These are phyloP conservation scores for Coracias cyanogaster DNA, from an alignment of 2,797 vertebrate genomes.

Conservation along the genomic window DNA sequence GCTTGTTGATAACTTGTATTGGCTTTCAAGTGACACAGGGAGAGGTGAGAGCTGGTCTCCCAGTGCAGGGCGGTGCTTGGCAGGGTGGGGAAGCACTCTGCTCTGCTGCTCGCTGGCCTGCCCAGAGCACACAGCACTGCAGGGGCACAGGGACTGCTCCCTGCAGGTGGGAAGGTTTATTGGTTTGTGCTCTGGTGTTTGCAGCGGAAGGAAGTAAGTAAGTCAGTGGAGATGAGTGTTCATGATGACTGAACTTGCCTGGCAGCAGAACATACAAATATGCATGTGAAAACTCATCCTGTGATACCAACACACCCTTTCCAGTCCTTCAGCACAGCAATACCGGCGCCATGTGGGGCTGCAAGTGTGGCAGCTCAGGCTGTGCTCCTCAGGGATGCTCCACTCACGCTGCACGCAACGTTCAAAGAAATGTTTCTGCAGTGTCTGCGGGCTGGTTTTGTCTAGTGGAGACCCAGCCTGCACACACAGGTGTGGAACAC, in stretches of 20 bases:
- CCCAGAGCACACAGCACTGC: not conserved
- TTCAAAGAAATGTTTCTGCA: not conserved
- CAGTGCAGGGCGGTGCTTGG: fast-evolving
- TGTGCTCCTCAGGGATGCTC: not conserved
- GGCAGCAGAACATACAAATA: not conserved
- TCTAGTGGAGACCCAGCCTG: not conserved
- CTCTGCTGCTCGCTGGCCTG: not conserved
- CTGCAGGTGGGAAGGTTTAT: not conserved
- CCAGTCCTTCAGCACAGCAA: not conserved
- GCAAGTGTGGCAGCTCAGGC: not conserved
- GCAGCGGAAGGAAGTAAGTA: not conserved
- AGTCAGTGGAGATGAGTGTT: not conserved
- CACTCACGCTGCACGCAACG: not conserved
- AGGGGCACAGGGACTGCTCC: not conserved
- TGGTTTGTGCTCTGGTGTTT: not conserved
- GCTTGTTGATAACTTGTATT: not conserved
- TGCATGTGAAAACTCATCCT: not conserved
- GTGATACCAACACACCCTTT: not conserved
- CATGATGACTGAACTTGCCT: not conserved
- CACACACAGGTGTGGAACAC: no score
- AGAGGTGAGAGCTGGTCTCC: not conserved
- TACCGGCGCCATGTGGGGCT: not conserved
- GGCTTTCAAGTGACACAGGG: not conserved
- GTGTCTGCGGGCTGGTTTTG: not conserved
- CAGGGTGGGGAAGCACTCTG: fast-evolving